These are phyloP conservation scores for Todiramphus saurophagus DNA, from an alignment of 2,113 vertebrate genomes.

Conservation along the genomic window DNA sequence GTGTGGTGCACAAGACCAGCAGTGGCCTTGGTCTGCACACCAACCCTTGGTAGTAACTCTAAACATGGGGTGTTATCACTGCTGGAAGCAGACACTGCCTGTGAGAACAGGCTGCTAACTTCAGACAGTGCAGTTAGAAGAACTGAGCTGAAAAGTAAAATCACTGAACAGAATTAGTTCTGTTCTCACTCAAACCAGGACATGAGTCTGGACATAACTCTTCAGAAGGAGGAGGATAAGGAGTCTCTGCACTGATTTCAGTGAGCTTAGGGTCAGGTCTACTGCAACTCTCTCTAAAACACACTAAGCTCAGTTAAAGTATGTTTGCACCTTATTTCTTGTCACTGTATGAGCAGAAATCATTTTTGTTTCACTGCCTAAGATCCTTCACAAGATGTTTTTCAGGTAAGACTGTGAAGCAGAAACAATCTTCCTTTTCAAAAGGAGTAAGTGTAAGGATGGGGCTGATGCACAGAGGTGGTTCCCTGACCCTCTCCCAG, in stretches of 20 bases:
- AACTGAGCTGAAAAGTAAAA: too few species aligned
- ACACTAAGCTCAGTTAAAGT: neutral
- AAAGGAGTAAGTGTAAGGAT: neutral
- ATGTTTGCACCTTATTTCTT: neutral
- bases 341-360: neutral
- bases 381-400: neutral
- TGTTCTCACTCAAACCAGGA: too few species aligned
- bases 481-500: neutral
- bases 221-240: neutral
- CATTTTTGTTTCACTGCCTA: neutral
- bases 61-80: too few species aligned
- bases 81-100: too few species aligned
- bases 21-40: too few species aligned
- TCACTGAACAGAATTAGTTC: too few species aligned
- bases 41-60: too few species aligned
- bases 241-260: neutral
- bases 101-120: too few species aligned
- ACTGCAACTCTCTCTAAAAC: neutral
- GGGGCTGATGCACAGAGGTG: neutral
- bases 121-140: too few species aligned
- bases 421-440: neutral
- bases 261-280: neutral
- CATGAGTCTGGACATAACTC: neutral
- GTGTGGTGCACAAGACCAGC: too few species aligned
- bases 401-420: neutral